Conservation (phyloP, 1,140 invertebrate species). For the Drosophila arizonae region DNA sequence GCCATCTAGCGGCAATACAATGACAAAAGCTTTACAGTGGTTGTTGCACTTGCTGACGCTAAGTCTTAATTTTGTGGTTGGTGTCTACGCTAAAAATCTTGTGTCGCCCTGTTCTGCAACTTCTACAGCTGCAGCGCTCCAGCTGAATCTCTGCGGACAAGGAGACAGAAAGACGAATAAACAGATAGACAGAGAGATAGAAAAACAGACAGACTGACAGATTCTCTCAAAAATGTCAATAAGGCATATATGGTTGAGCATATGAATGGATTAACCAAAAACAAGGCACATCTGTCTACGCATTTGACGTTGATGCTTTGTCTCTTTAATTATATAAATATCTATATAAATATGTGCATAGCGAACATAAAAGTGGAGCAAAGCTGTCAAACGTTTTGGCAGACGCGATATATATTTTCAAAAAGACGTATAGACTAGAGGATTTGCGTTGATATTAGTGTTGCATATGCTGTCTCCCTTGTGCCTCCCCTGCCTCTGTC, state of each 20-base stretch:
- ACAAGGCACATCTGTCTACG: conserved; percentile 3
- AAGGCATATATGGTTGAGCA: no score
- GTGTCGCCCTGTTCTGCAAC: not conserved
- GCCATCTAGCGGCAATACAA: not conserved
- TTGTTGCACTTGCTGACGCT: not conserved
- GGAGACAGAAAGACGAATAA: no score
- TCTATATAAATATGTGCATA: conserved; percentile 8
- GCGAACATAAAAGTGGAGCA: conserved; percentile 52
- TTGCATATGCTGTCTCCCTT: not conserved
- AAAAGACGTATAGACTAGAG: conserved; percentile 19
- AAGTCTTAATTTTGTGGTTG: not conserved
- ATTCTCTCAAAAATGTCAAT: not conserved
- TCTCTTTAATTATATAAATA: conserved; percentile 16
- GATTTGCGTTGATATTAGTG: not conserved
- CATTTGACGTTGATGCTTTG: conserved; percentile 27
- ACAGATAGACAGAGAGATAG: no score
- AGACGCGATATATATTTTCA: conserved; percentile 57
- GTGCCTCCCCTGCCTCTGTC: no score
- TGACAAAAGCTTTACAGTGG: not conserved
- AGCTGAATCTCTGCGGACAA: not conserved
- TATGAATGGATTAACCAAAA: conserved; percentile 5
- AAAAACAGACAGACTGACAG: no score
- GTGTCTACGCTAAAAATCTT: conserved; percentile 1
- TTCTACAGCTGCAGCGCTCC: not conserved
- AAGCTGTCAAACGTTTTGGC: conserved; percentile 44